Conservation (phyloP, 2,888 invertebrate genomes). For the Teinopalpus imperialis region DNA sequence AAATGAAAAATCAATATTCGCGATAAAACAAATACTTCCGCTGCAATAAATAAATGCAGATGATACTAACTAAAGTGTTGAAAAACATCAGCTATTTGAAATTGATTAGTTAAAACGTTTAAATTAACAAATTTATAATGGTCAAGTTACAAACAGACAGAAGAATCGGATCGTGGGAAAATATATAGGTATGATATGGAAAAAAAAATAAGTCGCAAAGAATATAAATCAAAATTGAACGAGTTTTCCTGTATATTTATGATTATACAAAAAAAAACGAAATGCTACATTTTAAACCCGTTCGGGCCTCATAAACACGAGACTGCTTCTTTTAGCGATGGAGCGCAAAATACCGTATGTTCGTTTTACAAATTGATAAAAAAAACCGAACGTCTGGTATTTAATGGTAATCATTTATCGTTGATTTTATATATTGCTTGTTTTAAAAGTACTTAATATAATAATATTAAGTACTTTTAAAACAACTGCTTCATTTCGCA, state of each 20-base stretch:
- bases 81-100: slow-evolving; percentile 27
- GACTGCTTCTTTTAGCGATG: slow-evolving; percentile 14
- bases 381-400: slow-evolving; percentile 7
- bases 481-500: background rate
- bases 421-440: background rate
- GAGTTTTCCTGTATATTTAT: slow-evolving; percentile 3
- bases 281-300: slow-evolving; percentile 10
- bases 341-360: slow-evolving; percentile 11
- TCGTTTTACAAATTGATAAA: slow-evolving; percentile 9
- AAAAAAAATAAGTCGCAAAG: slow-evolving; percentile 1
- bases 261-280: slow-evolving; percentile 7
- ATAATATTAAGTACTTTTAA: no score
- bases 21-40: no score
- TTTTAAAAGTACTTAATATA: no score
- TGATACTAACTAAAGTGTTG: background rate
- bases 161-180: background rate
- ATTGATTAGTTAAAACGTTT: no score
- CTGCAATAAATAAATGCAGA: no score
- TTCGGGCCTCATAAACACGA: slow-evolving; percentile 12
- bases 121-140: no score
- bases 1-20: no score
- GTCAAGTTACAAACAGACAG: slow-evolving; percentile 26
- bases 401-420: slow-evolving; percentile 12
- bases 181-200: background rate
- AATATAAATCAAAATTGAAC: slow-evolving; percentile 3